These are phyloP conservation scores for Holcopasites calliopsidis DNA, from an alignment of 1,140 invertebrate genomes.

Conservation along the genomic window DNA sequence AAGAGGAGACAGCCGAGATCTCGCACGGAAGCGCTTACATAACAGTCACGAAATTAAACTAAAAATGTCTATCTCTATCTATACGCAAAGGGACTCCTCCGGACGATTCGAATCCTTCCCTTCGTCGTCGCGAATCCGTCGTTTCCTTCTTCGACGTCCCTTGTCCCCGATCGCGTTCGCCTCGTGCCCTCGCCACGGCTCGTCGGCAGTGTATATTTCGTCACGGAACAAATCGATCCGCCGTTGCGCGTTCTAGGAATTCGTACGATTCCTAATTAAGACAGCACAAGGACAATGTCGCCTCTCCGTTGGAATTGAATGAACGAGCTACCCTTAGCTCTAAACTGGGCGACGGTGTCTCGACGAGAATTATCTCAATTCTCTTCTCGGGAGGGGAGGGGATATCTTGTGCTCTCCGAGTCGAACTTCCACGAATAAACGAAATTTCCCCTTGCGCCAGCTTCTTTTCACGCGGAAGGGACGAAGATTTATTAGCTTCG, in stretches of 20 bases:
- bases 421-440: background rate
- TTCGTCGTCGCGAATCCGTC: background rate
- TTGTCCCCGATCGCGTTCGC: conserved; percentile 4
- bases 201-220: conserved; percentile 52
- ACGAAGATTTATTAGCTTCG: background rate
- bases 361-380: background rate
- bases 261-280: background rate
- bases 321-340: background rate
- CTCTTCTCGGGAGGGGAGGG: no score
- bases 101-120: conserved; percentile 1
- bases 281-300: background rate
- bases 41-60: conserved; percentile 10
- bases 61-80: background rate
- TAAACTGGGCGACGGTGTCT: background rate
- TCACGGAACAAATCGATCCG: conserved; percentile 34
- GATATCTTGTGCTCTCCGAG: background rate
- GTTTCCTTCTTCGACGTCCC: background rate
- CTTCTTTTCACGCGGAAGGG: background rate
- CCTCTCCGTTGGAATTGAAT: no score
- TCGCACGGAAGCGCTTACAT: conserved; percentile 4
- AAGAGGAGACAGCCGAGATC: conserved; percentile 17
- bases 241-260: background rate
- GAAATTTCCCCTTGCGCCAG: background rate
- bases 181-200: conserved; percentile 33
- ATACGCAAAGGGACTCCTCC: conserved; percentile 13